A percentile compares a stretch with the other conserved stretches of the same genome.
phyloP scores from a whole-genome alignment of 2,888 invertebrate genomes.

The Andrena flavipes region DNA sequence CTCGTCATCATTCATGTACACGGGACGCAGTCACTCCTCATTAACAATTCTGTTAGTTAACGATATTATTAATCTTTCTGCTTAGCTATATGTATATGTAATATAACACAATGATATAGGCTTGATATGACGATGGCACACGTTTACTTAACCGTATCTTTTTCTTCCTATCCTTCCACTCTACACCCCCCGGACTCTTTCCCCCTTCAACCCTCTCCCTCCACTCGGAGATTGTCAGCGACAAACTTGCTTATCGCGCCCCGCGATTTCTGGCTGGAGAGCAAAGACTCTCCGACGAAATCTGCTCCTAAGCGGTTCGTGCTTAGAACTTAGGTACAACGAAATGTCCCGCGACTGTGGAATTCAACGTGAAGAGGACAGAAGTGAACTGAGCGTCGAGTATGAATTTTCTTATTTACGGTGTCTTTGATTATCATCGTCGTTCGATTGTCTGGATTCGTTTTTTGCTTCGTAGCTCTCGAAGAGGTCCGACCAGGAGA shows the following conservation, averaged over 20 bases:
- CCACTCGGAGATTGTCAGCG: constrained; percentile 6
- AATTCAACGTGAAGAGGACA: too few relatives aligned
- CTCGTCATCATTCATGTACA: constrained; percentile 49
- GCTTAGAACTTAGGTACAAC: too few relatives aligned
- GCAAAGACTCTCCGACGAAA: constrained; percentile 7
- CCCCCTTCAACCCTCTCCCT: constrained; percentile 23
- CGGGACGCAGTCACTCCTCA: constrained; percentile 71
- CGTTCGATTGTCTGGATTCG: constrained; percentile 49
- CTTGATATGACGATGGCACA: constrained; percentile 84
- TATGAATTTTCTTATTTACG: too few relatives aligned
- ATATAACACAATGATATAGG: constrained; percentile 84
- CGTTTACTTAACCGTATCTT: constrained; percentile 71
- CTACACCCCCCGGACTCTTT: constrained; percentile 17
- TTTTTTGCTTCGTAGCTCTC: constrained; percentile 9
- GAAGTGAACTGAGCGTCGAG: too few relatives aligned
- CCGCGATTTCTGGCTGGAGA: not conserved
- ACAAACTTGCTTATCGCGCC: not conserved
- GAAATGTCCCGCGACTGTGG: not conserved
- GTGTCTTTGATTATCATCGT: constrained; percentile 27
- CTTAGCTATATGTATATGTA: constrained; percentile 71
- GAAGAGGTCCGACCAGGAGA: not conserved
- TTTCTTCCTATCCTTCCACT: constrained; percentile 39
- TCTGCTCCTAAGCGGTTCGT: not conserved
- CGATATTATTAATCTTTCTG: constrained; percentile 75
- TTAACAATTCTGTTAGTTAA: constrained; percentile 81